These are phyloP conservation scores for Ictalurus furcatus DNA, from an alignment of 2,113 vertebrate genomes.

Conservation along the genomic window DNA sequence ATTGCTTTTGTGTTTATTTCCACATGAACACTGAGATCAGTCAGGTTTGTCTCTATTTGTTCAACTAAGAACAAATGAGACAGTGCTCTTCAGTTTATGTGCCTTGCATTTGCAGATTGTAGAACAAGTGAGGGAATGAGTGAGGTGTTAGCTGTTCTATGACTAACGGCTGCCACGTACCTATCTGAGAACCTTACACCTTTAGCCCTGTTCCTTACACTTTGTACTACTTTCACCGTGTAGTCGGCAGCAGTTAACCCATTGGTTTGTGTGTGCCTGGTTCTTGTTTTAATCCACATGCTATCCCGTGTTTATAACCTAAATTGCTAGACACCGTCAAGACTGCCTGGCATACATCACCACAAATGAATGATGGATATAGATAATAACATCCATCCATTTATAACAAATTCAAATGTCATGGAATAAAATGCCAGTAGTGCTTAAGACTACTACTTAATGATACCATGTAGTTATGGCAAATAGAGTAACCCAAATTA, in stretches of 20 bases:
- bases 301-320: neutral
- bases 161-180: neutral
- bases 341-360: neutral
- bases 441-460: neutral
- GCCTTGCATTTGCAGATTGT: neutral
- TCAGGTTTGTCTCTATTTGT: neutral
- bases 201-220: too few species aligned
- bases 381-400: neutral
- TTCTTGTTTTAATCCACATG: neutral
- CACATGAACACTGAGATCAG: neutral
- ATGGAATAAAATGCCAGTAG: neutral
- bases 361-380: neutral
- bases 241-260: neutral
- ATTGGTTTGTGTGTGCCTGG: neutral
- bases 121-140: neutral
- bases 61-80: neutral
- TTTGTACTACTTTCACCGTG: too few species aligned
- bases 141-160: neutral
- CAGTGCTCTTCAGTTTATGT: conserved; percentile 26
- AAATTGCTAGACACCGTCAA: conserved; percentile 4
- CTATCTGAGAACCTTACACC: too few species aligned
- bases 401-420: neutral
- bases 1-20: neutral
- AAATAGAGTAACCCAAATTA: neutral
- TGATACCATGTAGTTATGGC: neutral